Conservation (phyloP, 2,113 vertebrate genomes). For the Dinomys branickii region DNA sequence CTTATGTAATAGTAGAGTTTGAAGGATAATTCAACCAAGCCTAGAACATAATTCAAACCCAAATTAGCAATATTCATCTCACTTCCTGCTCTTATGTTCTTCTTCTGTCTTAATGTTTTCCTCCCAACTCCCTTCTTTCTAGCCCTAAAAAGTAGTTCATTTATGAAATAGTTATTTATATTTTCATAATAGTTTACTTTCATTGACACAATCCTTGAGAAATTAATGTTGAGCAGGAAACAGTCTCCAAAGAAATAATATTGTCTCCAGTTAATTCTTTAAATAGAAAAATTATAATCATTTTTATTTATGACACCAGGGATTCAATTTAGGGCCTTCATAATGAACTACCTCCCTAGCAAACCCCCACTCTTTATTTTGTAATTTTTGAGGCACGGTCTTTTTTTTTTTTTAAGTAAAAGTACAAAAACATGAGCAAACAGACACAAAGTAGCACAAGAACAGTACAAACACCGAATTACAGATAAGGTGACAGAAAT, state of each 20-base stretch:
- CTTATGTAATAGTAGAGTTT: background rate
- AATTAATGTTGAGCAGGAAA: background rate
- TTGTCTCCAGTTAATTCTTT: slow-evolving; percentile 6
- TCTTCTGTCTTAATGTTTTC: background rate
- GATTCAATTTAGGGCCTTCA: background rate
- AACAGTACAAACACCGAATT: too few species aligned
- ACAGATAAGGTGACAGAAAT: too few species aligned
- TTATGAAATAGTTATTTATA: background rate
- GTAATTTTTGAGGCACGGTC: background rate
- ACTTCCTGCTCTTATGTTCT: background rate
- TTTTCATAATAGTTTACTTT: background rate
- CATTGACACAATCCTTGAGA: slow-evolving; percentile 2
- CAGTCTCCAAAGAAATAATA: background rate
- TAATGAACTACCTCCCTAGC: background rate
- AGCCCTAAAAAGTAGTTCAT: background rate
- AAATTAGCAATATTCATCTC: background rate
- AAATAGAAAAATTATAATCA: slow-evolving; percentile 26
- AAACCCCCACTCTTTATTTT: background rate
- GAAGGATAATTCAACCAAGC: background rate
- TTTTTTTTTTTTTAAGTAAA: too few species aligned
- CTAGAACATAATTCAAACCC: background rate
- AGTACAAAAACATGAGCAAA: too few species aligned
- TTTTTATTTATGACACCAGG: background rate
- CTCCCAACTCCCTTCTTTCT: background rate
- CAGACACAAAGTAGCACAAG: too few species aligned